A percentile compares a stretch with the other conserved stretches of the same genome.
These are phyloP conservation scores for Mylabris phalerata DNA, from an alignment of 1,140 invertebrate genomes.

Conservation along the genomic window DNA sequence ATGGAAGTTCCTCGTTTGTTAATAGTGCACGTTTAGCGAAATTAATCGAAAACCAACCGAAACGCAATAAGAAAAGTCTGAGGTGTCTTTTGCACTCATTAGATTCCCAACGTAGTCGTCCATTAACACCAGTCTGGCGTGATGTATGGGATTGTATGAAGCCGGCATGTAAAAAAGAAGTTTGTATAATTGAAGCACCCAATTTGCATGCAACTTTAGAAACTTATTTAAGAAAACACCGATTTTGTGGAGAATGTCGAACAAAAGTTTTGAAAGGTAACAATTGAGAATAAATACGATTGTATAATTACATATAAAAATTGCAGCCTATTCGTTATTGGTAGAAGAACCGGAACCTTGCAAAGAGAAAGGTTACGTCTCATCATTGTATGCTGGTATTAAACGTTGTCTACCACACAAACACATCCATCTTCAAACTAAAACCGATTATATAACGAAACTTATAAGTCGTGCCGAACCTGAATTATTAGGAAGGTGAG, in stretches of 20 bases:
- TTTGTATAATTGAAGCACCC: conserved; percentile 77
- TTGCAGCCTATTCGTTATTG: conserved; percentile 77
- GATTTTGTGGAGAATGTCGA: conserved; percentile 87
- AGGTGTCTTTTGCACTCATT: conserved; percentile 80
- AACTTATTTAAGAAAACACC: conserved; percentile 83
- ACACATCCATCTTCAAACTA: conserved; percentile 79
- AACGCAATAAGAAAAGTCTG: conserved; percentile 74
- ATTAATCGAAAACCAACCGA: conserved; percentile 71
- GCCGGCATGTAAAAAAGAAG: conserved; percentile 72
- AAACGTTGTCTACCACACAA: conserved; percentile 76
- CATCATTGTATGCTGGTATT: conserved; percentile 77
- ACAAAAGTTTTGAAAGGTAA: conserved; percentile 65
- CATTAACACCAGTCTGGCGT: conserved; percentile 61
- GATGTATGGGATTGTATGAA: conserved; percentile 87
- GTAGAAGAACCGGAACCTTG: conserved; percentile 74
- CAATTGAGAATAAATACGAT: not conserved
- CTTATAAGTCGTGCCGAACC: conserved; percentile 85
- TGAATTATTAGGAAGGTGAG: conserved; percentile 71
- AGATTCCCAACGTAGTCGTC: conserved; percentile 73
- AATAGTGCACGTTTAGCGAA: conserved; percentile 64
- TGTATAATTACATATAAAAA: conserved; percentile 37
- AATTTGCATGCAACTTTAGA: conserved; percentile 77
- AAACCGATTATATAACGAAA: conserved; percentile 79
- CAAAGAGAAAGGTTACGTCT: conserved; percentile 84
- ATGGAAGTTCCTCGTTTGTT: conserved; percentile 1